Conservation (phyloP, 30 jellyfish, hydroid and myxozoan genomes). For the Cassiopea andromeda region DNA sequence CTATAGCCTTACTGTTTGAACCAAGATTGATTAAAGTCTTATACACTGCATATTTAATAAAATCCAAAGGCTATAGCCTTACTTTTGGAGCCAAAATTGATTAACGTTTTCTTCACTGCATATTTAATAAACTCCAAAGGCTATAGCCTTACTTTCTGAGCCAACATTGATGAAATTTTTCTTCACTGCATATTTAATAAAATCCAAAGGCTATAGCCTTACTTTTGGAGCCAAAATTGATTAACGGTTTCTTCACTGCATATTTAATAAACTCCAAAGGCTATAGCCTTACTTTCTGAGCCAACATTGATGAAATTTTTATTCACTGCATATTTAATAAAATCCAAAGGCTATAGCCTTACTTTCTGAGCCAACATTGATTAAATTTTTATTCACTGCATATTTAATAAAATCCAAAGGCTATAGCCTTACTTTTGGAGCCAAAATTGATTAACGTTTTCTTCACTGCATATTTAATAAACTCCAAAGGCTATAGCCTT, state of each 20-base stretch:
- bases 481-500: background rate
- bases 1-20: constrained; percentile 7
- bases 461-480: no score
- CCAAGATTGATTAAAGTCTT: background rate
- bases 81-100: no score
- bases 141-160: background rate
- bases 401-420: background rate
- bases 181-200: background rate
- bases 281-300: no score
- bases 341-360: no score
- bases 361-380: no score
- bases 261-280: no score
- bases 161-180: background rate
- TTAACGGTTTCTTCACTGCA: background rate
- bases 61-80: constrained; percentile 2
- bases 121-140: no score
- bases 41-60: background rate
- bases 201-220: constrained; percentile 16
- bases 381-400: no score
- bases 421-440: constrained; percentile 18
- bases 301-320: no score
- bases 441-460: background rate
- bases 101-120: no score
- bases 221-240: background rate
- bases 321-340: no score